Evolutionary conservation across 2,888 invertebrate genomes (phyloP), one percentile per base, ranked within the genome.

Genomic region (Buathra laborator): DNA sequence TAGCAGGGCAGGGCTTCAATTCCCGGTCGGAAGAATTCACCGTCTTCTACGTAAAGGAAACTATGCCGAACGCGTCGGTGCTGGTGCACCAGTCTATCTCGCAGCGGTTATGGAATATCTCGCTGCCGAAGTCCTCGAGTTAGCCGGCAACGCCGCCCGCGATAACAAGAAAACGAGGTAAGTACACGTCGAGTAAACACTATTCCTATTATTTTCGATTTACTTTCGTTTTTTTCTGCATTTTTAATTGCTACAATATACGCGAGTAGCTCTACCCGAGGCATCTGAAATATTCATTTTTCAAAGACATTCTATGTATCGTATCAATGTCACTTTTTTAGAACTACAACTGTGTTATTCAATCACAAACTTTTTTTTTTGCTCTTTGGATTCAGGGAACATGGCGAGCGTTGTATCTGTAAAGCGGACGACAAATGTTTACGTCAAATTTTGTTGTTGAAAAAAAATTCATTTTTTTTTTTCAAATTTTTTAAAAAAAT

Each of bases 121-220:
- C 32, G 95, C 96, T 0, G 96, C 97, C 19, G 97, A 97, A 94
- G 95, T 96, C 19, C 89, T 96, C 81, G 96, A 96, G 88, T 94
- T 96, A 89, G 95, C 96, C 0, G 94, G 95, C 0, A 95, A 96
- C 83, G 96, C 95, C 0, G 96, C 96, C 0, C 92, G 94, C 53
- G 96, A 96, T 78, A 96, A 96, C 92, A 96, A 96, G 87, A 97
- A 96, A 90, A 94, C 94, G 0, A 94, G 96, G 93, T 94, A n/a
- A 77, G 24, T 94, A 14, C 67, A n/a, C 3, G 37, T 37, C n/a
- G n/a, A 37, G 6, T 14, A 59, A n/a, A 43, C 14, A 0, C 46
- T 64, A 19, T 14, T 44, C 24, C 24, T 16, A 29, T n/a, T 62
- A 46, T 29, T 70, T 74, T 29, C 1, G 24, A 0, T 2, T 24